Conservation (phyloP, 2,797 vertebrate genomes). For the Lagodon rhomboides region DNA sequence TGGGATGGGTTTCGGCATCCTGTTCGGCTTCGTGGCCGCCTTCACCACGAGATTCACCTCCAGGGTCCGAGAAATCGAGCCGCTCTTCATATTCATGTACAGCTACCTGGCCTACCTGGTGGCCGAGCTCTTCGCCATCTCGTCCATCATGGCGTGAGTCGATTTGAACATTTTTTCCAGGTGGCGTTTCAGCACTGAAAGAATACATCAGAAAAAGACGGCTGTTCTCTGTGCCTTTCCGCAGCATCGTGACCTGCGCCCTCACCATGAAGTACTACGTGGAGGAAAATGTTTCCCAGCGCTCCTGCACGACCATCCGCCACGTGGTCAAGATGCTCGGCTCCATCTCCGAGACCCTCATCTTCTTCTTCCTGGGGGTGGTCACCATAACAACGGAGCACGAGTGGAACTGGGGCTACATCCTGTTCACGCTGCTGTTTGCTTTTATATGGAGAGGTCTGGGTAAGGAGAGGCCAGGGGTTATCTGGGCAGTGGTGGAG, state of each 20-base stretch:
- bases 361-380: slow-evolving; percentile 99
- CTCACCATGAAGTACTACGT: slow-evolving; percentile 99
- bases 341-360: slow-evolving; percentile 96
- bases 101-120: slow-evolving; percentile 97
- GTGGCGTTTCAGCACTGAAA: neutral
- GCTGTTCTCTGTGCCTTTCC: slow-evolving; percentile 28
- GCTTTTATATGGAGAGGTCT: slow-evolving; percentile 94
- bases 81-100: slow-evolving; percentile 98
- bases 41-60: slow-evolving; percentile 97
- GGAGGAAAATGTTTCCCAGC: slow-evolving; percentile 98
- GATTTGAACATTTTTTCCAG: neutral
- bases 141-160: slow-evolving; percentile 99
- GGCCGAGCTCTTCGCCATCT: slow-evolving; percentile 95
- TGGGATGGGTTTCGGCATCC: slow-evolving; percentile 91
- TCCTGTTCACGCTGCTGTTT: slow-evolving; percentile 94
- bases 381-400: slow-evolving; percentile 95
- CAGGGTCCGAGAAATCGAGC: slow-evolving; percentile 95
- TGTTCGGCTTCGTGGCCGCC: slow-evolving; percentile 95
- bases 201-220: neutral
- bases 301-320: slow-evolving; percentile 96
- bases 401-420: slow-evolving; percentile 98
- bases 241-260: slow-evolving; percentile 95
- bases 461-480: slow-evolving; percentile 82
- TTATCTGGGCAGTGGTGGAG: neutral
- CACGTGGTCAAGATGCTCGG: slow-evolving; percentile 97